A percentile compares a stretch with the other conserved stretches of the same genome.
phyloP scores from a whole-genome alignment of 2,888 invertebrate genomes.

The Synergus laeviventris region DNA sequence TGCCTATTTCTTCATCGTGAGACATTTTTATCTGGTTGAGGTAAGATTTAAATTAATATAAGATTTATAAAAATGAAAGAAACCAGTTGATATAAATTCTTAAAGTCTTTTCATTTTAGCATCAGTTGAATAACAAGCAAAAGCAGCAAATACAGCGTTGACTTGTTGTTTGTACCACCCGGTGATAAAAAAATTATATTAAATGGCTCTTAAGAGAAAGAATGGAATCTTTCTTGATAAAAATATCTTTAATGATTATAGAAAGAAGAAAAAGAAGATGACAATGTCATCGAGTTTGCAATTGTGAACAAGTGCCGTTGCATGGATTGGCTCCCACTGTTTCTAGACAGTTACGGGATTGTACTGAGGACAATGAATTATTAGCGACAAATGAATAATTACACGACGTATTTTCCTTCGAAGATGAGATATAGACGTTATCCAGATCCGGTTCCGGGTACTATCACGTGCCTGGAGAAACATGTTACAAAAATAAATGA shows the following conservation, averaged over 20 bases:
- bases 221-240: background rate
- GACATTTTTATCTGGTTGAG: background rate
- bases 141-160: background rate
- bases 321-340: background rate
- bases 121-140: background rate
- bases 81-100: background rate
- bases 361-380: conserved; percentile 38
- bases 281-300: conserved; percentile 5
- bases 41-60: background rate
- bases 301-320: conserved; percentile 8
- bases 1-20: background rate
- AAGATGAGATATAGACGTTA: conserved; percentile 49
- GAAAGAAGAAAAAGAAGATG: background rate
- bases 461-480: conserved; percentile 1
- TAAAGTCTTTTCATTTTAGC: background rate
- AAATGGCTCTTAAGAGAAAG: background rate
- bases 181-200: background rate
- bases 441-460: conserved; percentile 62
- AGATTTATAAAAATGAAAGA: background rate
- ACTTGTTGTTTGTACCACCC: background rate
- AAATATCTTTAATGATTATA: background rate
- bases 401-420: conserved; percentile 48
- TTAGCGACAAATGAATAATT: conserved; percentile 50
- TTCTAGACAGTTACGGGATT: conserved; percentile 30
- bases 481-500: background rate